Base-by-base conservation (phyloP, 1,140 invertebrate species). In the Asobara japonica region DNA sequence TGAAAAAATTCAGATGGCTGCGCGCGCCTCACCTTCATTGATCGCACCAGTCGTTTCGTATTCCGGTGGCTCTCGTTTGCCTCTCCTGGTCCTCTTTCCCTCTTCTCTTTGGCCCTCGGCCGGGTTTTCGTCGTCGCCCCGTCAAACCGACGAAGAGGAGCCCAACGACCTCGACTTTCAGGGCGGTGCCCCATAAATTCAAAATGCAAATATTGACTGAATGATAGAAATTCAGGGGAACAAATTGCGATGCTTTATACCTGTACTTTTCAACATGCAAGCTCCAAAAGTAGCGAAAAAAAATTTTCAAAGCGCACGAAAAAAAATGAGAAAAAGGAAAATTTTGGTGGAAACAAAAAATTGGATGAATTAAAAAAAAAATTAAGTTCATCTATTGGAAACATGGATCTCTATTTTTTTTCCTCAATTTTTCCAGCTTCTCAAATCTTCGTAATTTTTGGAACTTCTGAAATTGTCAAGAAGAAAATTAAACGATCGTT, bases 11-110 rank as follows among this genome's bases (percentile, higher is more conserved):
- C 78, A 73, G 67, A 77, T 74, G 79, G 78, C 72, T 85, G 84
- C 84, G 83, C 84, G 84, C 83, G 84, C 83, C 74, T 82, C 76
- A 70, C 79, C 80, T 85, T 84, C 84, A 85, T 85, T 81, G 84
- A 85, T 85, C 84, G 82, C 51, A 67, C 66, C 45, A 41, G 65
- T 60, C 41, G 16, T 45, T 51, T 36, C 25, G 16, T 22, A 16
- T 77, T 80, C 77, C 76, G 72, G 65, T 72, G 45, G 66, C 69
- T 75, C 45, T 61, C 64, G 62, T 31, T 45, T 67, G 11, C 36
- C 56, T 33, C 33, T 25, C 29, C 18, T 41, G 13, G 10, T 16
- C 48, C n/a, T n/a, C 22, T 36, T 30, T 78, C 77, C 75, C 75
- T 80, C 77, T 79, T 75, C 71, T 72, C 72, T 77, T 62, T 62